Conservation (phyloP, 2,113 vertebrate species). For the Hassar affinis region DNA sequence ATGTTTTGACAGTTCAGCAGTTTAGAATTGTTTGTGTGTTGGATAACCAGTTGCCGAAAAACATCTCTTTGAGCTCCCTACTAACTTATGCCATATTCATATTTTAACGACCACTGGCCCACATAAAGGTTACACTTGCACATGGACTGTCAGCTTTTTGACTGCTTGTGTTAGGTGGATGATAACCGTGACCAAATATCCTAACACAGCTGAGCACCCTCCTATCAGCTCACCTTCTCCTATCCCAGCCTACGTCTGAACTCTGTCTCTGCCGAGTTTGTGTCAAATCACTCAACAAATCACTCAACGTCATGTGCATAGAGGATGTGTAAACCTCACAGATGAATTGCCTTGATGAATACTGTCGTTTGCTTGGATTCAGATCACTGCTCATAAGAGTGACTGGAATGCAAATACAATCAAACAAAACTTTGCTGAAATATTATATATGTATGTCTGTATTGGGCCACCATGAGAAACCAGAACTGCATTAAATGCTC, state of each 20-base stretch:
- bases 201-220: conserved; percentile 61
- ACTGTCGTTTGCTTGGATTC: conserved; percentile 73
- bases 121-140: conserved; percentile 30
- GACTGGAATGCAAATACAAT: conserved; percentile 57
- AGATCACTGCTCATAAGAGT: conserved; percentile 62
- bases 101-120: conserved; percentile 24
- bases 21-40: too few species aligned
- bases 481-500: not conserved
- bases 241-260: conserved; percentile 29
- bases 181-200: conserved; percentile 70
- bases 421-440: conserved; percentile 58
- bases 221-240: conserved; percentile 58
- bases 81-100: conserved; percentile 31
- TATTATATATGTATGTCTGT: conserved; percentile 2
- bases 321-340: conserved; percentile 57
- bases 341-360: conserved; percentile 62
- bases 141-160: conserved; percentile 75
- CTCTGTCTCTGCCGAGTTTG: conserved; percentile 64
- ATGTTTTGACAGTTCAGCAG: not conserved
- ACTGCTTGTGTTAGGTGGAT: conserved; percentile 67
- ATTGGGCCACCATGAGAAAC: not conserved
- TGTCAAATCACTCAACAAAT: conserved; percentile 74
- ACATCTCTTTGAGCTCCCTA: conserved; percentile 20
- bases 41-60: not conserved
- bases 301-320: conserved; percentile 61